Base-by-base conservation (phyloP, 2,888 invertebrate genomes). In the Volucella inanis region DNA sequence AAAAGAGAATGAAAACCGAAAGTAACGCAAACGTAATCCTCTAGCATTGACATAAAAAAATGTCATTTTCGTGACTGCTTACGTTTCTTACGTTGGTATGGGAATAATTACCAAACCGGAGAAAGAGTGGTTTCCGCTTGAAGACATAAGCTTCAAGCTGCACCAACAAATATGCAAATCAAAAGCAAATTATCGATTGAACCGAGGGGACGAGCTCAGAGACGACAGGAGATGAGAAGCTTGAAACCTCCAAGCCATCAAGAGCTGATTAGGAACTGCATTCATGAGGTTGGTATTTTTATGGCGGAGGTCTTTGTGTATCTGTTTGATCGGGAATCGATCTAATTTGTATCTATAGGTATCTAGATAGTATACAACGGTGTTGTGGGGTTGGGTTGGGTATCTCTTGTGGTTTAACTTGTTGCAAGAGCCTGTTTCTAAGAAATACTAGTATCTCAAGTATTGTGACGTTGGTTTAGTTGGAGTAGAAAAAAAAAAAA, bases 341-440 rank as follows among this genome's bases (percentile, higher is more conserved):
- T 80, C 83, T 84, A 80, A 84, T 84, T 84, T 84, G 75, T 75
- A 80, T 75, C 80, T 80, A 74, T 74, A 55, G 77, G 49, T 80
- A 59, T 68, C 49, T 55, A 43, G 22, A 54, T 57, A 52, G 55
- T n/a, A 15, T 18, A 64, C n/a, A 70, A 6, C 18, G 31, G 22
- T 31, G 12, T 45, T 45, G 41, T 41, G 55, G 41, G 47, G 39
- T 61, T 45, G 70, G 61, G 71, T 75, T 84, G 50, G 74, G 75
- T 84, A 65, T 75, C 70, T 31, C 31, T 84, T 84, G 84, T 71
- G 84, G 84, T 84, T 84, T n/a, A 64, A 84, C 84, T 84, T 75
- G 84, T 84, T 84, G 75, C 84, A 80, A 80, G 70, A 84, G 84
- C 84, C 75, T 71, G 84, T 75, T 84, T 80, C 39, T 4, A 4